Evolutionary conservation across 2,113 vertebrate species (phyloP).

Genomic region (Protomyctophum bolini): DNA sequence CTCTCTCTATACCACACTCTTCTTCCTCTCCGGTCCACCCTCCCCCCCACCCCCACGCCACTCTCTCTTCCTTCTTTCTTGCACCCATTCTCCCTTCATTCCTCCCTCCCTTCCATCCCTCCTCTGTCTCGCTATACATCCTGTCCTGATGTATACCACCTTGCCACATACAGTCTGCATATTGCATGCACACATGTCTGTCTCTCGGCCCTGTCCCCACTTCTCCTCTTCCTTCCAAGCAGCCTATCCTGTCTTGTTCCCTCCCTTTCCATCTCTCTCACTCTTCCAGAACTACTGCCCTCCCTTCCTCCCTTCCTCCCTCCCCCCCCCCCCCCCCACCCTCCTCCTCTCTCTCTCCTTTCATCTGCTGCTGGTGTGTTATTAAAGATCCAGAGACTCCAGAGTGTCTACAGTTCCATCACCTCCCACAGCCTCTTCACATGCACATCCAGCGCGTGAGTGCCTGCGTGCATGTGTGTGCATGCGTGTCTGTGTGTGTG

Average conservation of each 20-base stretch:
- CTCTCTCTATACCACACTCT: background rate
- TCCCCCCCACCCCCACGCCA: background rate
- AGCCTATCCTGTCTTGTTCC: too few species aligned
- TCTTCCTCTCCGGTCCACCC: background rate
- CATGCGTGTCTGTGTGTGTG: constrained; percentile 18
- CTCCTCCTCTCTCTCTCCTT: constrained; percentile 23
- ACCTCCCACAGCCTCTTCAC: constrained; percentile 77
- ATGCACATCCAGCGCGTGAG: constrained; percentile 59
- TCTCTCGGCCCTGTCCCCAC: too few species aligned
- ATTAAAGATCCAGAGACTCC: constrained; percentile 87
- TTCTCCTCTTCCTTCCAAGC: too few species aligned
- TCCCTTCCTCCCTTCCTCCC: constrained; percentile 24
- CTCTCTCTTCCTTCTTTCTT: background rate
- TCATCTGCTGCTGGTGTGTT: constrained; percentile 79
- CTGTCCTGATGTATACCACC: background rate
- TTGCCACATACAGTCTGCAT: background rate
- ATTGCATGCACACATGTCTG: background rate
- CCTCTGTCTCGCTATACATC: constrained; percentile 5
- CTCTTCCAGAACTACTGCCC: background rate
- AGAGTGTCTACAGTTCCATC: constrained; percentile 83
- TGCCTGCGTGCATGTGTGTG: constrained; percentile 6
- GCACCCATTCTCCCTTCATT: background rate
- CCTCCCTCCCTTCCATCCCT: background rate
- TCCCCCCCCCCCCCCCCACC: background rate
- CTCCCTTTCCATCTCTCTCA: too few species aligned